Conservation (phyloP, 2,113 vertebrate genomes). For the Clarias batrachus region DNA sequence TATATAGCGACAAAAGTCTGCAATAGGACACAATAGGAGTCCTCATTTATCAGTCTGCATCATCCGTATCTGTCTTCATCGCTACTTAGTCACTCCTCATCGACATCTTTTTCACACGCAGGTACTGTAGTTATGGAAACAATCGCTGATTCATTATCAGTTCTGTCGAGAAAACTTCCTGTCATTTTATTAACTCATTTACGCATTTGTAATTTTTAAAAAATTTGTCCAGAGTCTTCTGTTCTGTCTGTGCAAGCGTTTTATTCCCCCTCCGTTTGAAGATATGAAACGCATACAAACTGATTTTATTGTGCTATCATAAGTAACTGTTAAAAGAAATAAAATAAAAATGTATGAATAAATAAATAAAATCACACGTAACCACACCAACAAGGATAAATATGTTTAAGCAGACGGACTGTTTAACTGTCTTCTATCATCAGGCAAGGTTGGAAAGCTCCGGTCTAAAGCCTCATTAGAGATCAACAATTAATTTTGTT, state of each 20-base stretch:
- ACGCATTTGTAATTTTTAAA: neutral
- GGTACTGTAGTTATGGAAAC: neutral
- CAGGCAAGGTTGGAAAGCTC: too few relatives aligned
- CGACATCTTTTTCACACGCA: neutral
- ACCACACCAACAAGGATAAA: too few relatives aligned
- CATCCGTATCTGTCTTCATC: neutral
- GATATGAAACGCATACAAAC: neutral
- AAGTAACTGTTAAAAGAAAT: neutral
- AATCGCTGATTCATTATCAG: neutral
- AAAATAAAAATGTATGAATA: too few relatives aligned
- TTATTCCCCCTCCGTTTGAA: neutral
- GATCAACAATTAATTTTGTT: too few relatives aligned
- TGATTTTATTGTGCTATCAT: neutral
- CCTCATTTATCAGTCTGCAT: neutral
- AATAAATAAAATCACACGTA: too few relatives aligned
- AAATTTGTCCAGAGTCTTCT: neutral
- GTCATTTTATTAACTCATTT: neutral
- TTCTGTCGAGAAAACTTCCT: neutral
- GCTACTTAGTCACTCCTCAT: neutral
- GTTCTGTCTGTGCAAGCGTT: neutral
- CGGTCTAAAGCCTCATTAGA: too few relatives aligned
- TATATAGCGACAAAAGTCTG: neutral
- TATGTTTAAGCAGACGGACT: too few relatives aligned
- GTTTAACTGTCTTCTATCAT: too few relatives aligned
- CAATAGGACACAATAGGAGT: neutral